These are phyloP conservation scores for Neolamprologus falcicula DNA, from an alignment of 2,113 vertebrate species.

Conservation along the genomic window DNA sequence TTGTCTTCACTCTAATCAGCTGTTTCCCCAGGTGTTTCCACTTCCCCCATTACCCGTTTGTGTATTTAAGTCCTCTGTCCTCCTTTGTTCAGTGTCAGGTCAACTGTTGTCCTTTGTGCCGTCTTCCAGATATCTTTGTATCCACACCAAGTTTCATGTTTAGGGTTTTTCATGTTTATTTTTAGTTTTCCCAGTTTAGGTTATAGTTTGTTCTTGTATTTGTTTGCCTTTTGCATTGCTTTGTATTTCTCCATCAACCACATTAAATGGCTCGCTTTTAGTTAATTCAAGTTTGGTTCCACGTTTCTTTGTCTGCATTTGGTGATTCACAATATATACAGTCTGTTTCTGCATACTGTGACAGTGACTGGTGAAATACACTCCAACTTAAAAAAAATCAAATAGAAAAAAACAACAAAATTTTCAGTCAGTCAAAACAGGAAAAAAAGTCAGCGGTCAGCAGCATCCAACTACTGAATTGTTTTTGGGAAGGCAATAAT, in stretches of 20 bases:
- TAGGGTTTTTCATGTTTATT: background rate
- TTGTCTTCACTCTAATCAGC: background rate
- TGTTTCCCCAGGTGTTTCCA: background rate
- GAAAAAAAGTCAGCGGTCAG: background rate
- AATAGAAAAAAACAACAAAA: background rate
- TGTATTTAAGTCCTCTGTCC: background rate
- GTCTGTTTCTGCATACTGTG: background rate
- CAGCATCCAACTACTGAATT: background rate
- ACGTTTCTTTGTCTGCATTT: background rate
- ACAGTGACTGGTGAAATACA: background rate
- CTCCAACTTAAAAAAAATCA: background rate
- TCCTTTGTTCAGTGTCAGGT: background rate
- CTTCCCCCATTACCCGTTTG: background rate
- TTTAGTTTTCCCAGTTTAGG: background rate
- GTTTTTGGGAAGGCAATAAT: background rate
- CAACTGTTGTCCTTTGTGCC: background rate
- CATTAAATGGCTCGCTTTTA: background rate
- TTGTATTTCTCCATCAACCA: background rate
- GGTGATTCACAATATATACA: background rate
- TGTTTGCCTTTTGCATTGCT: background rate
- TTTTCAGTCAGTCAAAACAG: background rate
- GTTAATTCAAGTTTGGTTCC: background rate
- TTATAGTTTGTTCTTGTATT: background rate
- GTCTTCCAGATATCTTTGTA: background rate
- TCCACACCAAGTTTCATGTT: background rate